Conservation (phyloP, 2,797 vertebrate species). For the Argyrosomus regius region DNA sequence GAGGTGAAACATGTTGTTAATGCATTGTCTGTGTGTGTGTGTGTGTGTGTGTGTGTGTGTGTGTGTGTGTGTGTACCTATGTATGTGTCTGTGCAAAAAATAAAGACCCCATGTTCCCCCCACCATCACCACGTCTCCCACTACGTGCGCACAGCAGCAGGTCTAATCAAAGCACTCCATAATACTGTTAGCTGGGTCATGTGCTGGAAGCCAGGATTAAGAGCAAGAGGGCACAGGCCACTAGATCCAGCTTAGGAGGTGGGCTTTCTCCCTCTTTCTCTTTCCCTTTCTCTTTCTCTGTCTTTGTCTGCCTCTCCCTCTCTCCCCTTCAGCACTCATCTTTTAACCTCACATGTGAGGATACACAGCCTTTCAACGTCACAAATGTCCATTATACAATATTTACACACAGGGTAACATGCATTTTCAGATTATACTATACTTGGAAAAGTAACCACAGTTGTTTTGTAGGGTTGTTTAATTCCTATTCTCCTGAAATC, state of each 20-base stretch:
- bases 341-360: constrained; percentile 32
- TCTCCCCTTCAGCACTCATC: not conserved
- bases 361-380: constrained; percentile 28
- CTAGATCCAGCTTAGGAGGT: constrained; percentile 73
- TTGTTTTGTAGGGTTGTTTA: not conserved
- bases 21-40: constrained; percentile 18
- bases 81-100: not conserved
- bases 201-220: constrained; percentile 84
- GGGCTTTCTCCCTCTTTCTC: constrained; percentile 22
- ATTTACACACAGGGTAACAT: not conserved
- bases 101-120: constrained; percentile 32
- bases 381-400: not conserved
- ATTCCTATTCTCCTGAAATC: not conserved
- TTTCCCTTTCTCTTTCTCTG: not conserved
- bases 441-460: not conserved
- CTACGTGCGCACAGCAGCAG: constrained; percentile 69
- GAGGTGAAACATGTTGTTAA: constrained; percentile 40
- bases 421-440: not conserved
- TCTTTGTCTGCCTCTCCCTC: constrained; percentile 2
- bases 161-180: constrained; percentile 80
- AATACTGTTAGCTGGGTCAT: constrained; percentile 86
- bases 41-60: constrained; percentile 21
- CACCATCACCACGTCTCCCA: constrained; percentile 11
- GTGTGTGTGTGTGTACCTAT: constrained; percentile 6
- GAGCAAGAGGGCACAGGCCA: constrained; percentile 78